Conservation (phyloP, 2,888 invertebrate genomes). For the Tyria jacobaeae region DNA sequence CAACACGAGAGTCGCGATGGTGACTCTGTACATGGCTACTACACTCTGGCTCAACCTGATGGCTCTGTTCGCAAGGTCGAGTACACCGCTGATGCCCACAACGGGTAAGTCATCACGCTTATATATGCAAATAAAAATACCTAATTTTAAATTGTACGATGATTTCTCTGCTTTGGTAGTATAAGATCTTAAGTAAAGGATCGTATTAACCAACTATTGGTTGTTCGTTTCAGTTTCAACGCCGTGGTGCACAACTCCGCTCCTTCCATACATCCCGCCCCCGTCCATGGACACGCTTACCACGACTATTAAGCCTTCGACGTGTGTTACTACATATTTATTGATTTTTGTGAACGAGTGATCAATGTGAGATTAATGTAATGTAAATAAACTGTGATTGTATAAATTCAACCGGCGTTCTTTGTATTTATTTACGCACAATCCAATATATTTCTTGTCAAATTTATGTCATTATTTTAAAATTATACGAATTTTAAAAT, state of each 20-base stretch:
- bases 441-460: background rate
- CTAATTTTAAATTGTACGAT: no score
- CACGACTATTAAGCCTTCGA: constrained; percentile 56
- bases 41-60: constrained; percentile 86
- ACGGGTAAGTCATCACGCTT: constrained; percentile 72
- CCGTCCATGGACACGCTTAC: constrained; percentile 58
- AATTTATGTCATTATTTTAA: no score
- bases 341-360: constrained; percentile 13
- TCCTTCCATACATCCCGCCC: constrained; percentile 69
- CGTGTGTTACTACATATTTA: constrained; percentile 21
- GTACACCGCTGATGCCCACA: constrained; percentile 81
- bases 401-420: background rate
- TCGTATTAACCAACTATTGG: no score
- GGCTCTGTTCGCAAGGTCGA: constrained; percentile 85
- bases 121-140: no score
- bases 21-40: constrained; percentile 86
- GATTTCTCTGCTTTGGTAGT: no score
- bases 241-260: constrained; percentile 82
- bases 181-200: no score
- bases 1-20: constrained; percentile 84
- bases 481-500: no score
- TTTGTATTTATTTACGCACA: background rate
- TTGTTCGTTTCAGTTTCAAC: constrained; percentile 72
- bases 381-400: constrained; percentile 19
- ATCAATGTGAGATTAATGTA: constrained; percentile 15